Conservation (phyloP, 2,888 invertebrate genomes). For the Eupeodes luniger region DNA sequence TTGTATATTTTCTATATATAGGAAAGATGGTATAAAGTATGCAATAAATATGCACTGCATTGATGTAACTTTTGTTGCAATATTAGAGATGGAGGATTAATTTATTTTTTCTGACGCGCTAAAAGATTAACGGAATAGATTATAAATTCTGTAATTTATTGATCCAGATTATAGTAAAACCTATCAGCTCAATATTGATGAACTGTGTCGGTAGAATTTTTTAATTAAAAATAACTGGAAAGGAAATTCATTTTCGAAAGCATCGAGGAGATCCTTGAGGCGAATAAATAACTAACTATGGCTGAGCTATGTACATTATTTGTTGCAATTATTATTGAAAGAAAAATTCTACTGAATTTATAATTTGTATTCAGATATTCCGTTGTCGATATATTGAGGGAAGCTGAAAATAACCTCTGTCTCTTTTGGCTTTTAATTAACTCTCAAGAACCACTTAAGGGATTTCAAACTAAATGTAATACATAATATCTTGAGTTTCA, state of each 20-base stretch:
- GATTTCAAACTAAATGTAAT: no score
- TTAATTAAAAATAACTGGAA: slow-evolving; percentile 7
- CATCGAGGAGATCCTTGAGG: neutral
- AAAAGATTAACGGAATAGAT: slow-evolving; percentile 61
- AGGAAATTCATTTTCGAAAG: neutral
- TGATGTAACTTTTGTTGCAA: neutral
- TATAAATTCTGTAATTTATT: slow-evolving; percentile 44
- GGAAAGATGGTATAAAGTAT: neutral
- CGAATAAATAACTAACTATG: no score
- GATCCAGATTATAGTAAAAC: neutral
- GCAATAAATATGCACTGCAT: neutral
- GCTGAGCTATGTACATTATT: no score
- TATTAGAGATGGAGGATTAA: slow-evolving; percentile 47
- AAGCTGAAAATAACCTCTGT: no score
- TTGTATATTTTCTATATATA: neutral
- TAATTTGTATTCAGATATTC: no score
- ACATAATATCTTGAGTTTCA: no score
- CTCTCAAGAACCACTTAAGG: no score
- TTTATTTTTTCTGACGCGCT: slow-evolving; percentile 28
- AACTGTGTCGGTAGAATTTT: neutral
- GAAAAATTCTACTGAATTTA: no score
- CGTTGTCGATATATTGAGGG: no score
- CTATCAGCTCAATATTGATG: slow-evolving; percentile 1
- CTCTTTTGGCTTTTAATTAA: no score
- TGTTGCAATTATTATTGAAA: no score